Conservation (phyloP, 2,888 invertebrate genomes). For the Drosophila mulleri region DNA sequence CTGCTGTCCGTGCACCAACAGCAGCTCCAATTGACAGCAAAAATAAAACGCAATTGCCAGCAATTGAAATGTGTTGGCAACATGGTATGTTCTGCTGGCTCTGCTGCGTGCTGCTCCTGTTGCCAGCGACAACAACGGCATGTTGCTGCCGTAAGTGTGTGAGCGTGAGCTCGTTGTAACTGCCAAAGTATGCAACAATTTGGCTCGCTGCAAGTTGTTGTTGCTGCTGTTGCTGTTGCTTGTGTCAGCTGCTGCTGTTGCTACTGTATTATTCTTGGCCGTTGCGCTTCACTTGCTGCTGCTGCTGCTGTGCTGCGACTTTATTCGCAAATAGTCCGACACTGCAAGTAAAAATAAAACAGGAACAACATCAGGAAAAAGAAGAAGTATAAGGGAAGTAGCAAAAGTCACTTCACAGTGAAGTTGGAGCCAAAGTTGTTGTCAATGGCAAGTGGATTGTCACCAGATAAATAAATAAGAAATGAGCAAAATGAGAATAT, state of each 20-base stretch:
- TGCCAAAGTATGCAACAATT: slow-evolving; percentile 64
- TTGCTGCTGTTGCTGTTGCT: slow-evolving; percentile 10
- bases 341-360: slow-evolving; percentile 42
- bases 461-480: slow-evolving; percentile 10
- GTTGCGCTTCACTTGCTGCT: slow-evolving; percentile 45
- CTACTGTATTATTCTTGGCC: slow-evolving; percentile 45
- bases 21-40: slow-evolving; percentile 59
- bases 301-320: slow-evolving; percentile 37
- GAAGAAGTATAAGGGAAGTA: neutral
- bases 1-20: slow-evolving; percentile 55
- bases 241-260: slow-evolving; percentile 14
- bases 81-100: slow-evolving; percentile 35
- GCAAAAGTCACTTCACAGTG: slow-evolving; percentile 44
- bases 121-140: slow-evolving; percentile 54
- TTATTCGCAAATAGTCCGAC: slow-evolving; percentile 42
- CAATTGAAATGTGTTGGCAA: slow-evolving; percentile 68
- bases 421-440: slow-evolving; percentile 32
- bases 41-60: slow-evolving; percentile 65
- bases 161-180: slow-evolving; percentile 28
- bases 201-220: slow-evolving; percentile 35
- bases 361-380: neutral
- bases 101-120: slow-evolving; percentile 24
- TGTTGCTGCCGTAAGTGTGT: slow-evolving; percentile 47
- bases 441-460: slow-evolving; percentile 26
- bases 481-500: neutral